A percentile compares a stretch with the other conserved stretches of the same genome.
Evolutionary conservation across 1,140 invertebrate genomes (phyloP).

Genomic region (Drosophila equinoxialis): DNA sequence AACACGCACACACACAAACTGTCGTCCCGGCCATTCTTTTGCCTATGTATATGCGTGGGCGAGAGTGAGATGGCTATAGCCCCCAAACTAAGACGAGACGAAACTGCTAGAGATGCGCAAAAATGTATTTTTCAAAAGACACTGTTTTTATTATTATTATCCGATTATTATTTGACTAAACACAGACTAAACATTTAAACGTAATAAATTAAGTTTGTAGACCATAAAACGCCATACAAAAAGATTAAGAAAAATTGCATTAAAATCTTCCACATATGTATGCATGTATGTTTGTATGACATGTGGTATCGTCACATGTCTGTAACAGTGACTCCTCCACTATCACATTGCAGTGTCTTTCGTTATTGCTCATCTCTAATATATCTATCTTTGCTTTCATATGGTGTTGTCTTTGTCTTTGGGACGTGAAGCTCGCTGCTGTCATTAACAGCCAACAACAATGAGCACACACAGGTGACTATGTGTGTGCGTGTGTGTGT

Average conservation of each 20-base stretch:
- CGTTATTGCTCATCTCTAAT: conserved; percentile 11
- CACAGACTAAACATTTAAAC: no score
- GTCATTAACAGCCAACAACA: conserved; percentile 28
- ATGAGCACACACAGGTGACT: conserved; percentile 37
- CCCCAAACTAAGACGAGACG: conserved; percentile 10
- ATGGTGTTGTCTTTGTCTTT: conserved; percentile 29
- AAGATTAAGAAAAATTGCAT: no score
- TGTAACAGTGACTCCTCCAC: neutral
- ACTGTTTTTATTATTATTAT: neutral
- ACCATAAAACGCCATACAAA: no score
- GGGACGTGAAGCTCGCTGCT: conserved; percentile 38
- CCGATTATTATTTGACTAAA: no score
- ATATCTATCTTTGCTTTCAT: conserved; percentile 16
- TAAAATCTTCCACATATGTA: no score
- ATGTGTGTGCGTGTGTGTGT: conserved; percentile 24
- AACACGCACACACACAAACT: neutral
- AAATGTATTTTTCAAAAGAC: conserved; percentile 6
- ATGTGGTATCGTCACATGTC: neutral
- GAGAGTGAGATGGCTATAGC: conserved; percentile 44
- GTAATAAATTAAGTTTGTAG: no score
- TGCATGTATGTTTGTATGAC: no score
- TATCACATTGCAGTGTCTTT: neutral
- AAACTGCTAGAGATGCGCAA: conserved; percentile 19
- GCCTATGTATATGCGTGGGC: conserved; percentile 37
- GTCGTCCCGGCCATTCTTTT: conserved; percentile 9